A percentile compares a stretch with the other conserved stretches of the same genome.
phyloP scores from a whole-genome alignment of 1,140 invertebrate genomes.

The Gryllus bimaculatus region DNA sequence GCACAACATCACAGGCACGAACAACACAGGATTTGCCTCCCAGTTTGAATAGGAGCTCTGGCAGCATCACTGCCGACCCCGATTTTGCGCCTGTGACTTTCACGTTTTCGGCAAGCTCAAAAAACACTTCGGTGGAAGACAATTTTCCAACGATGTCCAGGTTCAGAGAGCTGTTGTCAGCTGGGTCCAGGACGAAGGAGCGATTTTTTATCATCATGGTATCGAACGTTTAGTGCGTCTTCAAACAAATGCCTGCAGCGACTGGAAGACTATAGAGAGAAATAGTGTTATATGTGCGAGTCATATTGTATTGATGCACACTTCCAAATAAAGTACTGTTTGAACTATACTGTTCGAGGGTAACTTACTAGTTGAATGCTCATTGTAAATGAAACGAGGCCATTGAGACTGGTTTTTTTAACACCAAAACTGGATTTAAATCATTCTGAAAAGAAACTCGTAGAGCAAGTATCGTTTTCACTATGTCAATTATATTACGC shows the following conservation, averaged over 20 bases:
- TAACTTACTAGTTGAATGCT: background rate
- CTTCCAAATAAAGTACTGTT: background rate
- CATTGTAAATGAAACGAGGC: background rate
- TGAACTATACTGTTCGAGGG: background rate
- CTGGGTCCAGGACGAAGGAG: background rate
- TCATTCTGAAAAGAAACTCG: too few species aligned
- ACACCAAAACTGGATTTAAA: too few species aligned
- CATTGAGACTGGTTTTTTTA: too few species aligned
- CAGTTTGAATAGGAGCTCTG: background rate
- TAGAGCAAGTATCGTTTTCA: too few species aligned
- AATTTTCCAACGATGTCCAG: background rate
- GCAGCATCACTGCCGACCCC: background rate
- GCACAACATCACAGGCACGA: conserved; percentile 9
- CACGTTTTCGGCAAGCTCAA: background rate
- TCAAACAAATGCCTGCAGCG: background rate
- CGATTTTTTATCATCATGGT: background rate
- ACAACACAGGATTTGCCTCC: background rate
- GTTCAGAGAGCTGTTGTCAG: background rate
- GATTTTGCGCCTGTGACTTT: background rate
- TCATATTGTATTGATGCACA: background rate
- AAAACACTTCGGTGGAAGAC: background rate
- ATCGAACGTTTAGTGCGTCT: background rate
- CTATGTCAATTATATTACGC: too few species aligned
- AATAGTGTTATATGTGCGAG: background rate
- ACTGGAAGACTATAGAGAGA: background rate